A percentile compares a stretch with the other conserved stretches of the same genome.
Evolutionary conservation across 2,113 vertebrate genomes (phyloP).

Genomic region (Lepidothrix coronata): DNA sequence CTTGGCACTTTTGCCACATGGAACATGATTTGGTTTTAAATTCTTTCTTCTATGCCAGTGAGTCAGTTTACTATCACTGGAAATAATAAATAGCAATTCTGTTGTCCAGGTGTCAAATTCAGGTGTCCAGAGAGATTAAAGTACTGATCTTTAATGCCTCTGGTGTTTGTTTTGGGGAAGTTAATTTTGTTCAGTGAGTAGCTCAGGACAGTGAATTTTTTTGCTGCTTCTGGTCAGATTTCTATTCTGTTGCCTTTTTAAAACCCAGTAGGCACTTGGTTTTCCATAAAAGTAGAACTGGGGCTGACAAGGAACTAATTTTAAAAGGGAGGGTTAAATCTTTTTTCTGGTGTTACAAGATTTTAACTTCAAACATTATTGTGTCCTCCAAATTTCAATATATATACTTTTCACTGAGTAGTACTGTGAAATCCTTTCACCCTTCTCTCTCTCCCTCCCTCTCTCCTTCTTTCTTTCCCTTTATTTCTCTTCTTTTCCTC

Average conservation of each 20-base stretch:
- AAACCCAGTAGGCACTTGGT: not conserved
- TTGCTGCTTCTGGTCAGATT: not conserved
- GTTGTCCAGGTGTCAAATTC: not conserved
- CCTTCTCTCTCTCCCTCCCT: not conserved
- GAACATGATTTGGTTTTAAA: not conserved
- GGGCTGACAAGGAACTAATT: not conserved
- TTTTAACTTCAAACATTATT: not conserved
- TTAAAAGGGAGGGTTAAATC: not conserved
- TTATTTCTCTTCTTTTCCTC: not conserved
- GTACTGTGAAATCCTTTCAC: not conserved
- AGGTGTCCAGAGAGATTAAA: not conserved
- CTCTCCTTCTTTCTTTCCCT: not conserved
- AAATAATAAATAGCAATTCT: not conserved
- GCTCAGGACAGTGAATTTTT: not conserved
- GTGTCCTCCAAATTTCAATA: not conserved
- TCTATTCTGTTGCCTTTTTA: not conserved
- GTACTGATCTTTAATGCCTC: not conserved
- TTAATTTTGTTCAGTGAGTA: not conserved
- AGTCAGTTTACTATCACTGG: not conserved
- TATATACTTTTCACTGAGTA: not conserved
- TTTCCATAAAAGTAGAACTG: not conserved
- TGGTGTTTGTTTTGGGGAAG: not conserved
- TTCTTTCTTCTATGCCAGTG: not conserved
- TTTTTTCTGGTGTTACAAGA: not conserved
- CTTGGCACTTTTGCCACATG: not conserved